A percentile compares a stretch with the other conserved stretches of the same genome.
phyloP scores from a whole-genome alignment of 1,140 invertebrate genomes.

The Drosophila parabipectinata region DNA sequence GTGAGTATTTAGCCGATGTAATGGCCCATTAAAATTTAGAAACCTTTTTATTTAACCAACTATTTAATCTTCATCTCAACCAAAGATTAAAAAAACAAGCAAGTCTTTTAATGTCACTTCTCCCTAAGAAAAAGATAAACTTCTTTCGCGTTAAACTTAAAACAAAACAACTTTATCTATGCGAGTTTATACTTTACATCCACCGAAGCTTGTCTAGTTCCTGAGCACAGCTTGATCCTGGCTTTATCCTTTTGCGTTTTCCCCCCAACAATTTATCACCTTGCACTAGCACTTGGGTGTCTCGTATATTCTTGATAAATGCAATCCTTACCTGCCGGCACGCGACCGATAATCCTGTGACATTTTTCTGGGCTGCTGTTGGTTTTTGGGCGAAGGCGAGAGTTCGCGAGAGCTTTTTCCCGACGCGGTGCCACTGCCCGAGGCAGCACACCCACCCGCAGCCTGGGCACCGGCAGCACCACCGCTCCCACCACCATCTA shows the following conservation, averaged over 20 bases:
- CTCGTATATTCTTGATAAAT: slow-evolving; percentile 40
- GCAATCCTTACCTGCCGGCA: slow-evolving; percentile 68
- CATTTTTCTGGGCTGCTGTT: slow-evolving; percentile 78
- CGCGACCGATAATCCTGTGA: slow-evolving; percentile 82
- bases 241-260: slow-evolving; percentile 18
- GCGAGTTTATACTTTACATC: no score
- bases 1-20: no score
- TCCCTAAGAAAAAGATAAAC: neutral
- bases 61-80: neutral
- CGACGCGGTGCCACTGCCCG: slow-evolving; percentile 67
- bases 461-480: slow-evolving; percentile 4
- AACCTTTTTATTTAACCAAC: no score
- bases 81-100: neutral
- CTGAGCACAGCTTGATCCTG: neutral
- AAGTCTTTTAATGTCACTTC: neutral
- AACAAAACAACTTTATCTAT: neutral
- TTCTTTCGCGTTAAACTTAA: neutral
- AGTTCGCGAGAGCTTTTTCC: slow-evolving; percentile 81
- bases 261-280: slow-evolving; percentile 24
- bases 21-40: no score
- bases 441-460: slow-evolving; percentile 38
- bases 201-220: slow-evolving; percentile 6
- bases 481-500: slow-evolving; percentile 41
- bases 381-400: slow-evolving; percentile 81
- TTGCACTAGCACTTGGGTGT: neutral